Conservation (phyloP, 2,888 invertebrate species). For the Nebria salina region DNA sequence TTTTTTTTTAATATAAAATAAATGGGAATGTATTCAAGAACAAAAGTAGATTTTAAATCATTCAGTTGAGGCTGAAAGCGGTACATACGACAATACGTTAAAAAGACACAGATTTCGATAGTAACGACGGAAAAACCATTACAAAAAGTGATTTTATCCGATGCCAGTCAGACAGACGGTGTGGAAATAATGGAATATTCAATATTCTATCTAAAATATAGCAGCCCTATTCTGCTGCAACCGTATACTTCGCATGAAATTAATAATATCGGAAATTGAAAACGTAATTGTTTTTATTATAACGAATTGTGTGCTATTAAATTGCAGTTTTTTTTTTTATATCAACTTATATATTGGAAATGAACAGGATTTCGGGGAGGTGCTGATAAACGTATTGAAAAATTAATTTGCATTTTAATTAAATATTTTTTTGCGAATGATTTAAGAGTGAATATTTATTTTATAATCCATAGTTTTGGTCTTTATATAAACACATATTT, state of each 20-base stretch:
- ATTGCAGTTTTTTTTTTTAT: constrained; percentile 22
- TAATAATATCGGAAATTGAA: constrained; percentile 46
- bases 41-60: not conserved
- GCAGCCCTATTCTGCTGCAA: constrained; percentile 8
- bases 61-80: not conserved
- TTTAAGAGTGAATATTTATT: too few species aligned
- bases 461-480: too few species aligned
- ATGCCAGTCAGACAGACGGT: constrained; percentile 10
- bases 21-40: too few species aligned
- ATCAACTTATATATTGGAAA: not conserved
- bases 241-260: constrained; percentile 28
- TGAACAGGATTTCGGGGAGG: not conserved
- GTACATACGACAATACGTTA: not conserved
- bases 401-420: not conserved
- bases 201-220: constrained; percentile 42
- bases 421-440: not conserved
- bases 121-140: not conserved
- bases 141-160: constrained; percentile 41
- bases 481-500: too few species aligned
- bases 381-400: not conserved
- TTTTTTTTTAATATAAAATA: too few species aligned
- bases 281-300: constrained; percentile 46
- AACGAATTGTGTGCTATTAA: constrained; percentile 38
- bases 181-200: constrained; percentile 44
- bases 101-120: not conserved